Evolutionary conservation across 2,888 invertebrate species (phyloP).

Genomic region (Trissoscelio sp.): DNA sequence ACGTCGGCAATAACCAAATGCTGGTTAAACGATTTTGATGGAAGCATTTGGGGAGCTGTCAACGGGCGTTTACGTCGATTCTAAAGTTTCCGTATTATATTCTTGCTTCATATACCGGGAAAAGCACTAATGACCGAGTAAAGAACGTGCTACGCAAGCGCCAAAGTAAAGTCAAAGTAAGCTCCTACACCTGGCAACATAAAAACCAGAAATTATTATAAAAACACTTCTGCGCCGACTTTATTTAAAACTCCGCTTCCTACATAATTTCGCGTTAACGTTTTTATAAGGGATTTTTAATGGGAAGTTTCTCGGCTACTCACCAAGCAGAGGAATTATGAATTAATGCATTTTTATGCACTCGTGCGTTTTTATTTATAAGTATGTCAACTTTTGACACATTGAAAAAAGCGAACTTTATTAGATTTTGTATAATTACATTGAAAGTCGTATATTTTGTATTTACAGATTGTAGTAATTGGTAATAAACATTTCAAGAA

Average conservation of each 20-base stretch:
- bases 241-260: conserved; percentile 36
- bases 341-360: background rate
- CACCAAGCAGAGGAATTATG: background rate
- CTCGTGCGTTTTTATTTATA: background rate
- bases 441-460: too few species aligned
- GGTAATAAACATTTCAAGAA: too few species aligned
- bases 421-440: too few species aligned
- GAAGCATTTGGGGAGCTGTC: conserved; percentile 33
- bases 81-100: conserved; percentile 54
- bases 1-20: too few species aligned
- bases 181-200: conserved; percentile 43
- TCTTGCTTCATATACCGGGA: conserved; percentile 29
- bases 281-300: conserved; percentile 23
- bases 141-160: conserved; percentile 20
- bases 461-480: too few species aligned
- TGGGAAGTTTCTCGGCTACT: conserved; percentile 12
- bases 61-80: conserved; percentile 33
- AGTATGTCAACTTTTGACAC: background rate
- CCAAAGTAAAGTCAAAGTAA: conserved; percentile 43
- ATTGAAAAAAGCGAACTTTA: too few species aligned
- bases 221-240: conserved; percentile 29
- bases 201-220: conserved; percentile 44
- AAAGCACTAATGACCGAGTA: conserved; percentile 50
- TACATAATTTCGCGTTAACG: conserved; percentile 9
- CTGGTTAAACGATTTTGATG: background rate